These are phyloP conservation scores for Homarus americanus DNA, from an alignment of 1,140 invertebrate genomes.

Conservation along the genomic window DNA sequence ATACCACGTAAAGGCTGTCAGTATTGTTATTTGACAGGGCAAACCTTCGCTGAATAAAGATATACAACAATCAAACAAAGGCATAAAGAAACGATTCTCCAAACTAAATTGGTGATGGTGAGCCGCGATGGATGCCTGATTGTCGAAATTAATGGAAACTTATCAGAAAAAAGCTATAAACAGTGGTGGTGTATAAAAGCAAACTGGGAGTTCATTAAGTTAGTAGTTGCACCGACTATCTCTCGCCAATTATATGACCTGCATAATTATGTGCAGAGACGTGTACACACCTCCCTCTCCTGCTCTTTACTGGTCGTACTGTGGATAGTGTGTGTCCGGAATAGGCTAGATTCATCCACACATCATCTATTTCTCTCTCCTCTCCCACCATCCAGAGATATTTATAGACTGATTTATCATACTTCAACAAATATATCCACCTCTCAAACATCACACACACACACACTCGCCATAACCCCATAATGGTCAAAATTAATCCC, in stretches of 20 bases:
- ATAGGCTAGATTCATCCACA: background rate
- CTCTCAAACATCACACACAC: background rate
- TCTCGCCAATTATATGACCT: slow-evolving; percentile 42
- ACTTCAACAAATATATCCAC: too few species aligned
- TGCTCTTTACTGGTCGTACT: background rate
- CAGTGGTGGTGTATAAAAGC: background rate
- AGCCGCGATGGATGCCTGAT: slow-evolving; percentile 7
- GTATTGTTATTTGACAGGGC: slow-evolving; percentile 59
- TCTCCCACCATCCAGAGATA: background rate
- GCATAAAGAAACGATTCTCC: slow-evolving; percentile 32
- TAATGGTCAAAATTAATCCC: too few species aligned
- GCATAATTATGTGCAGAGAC: slow-evolving; percentile 43
- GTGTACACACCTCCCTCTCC: background rate
- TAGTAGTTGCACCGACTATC: slow-evolving; percentile 6
- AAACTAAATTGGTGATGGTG: slow-evolving; percentile 22
- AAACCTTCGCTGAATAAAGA: slow-evolving; percentile 49
- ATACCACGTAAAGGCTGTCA: slow-evolving; percentile 57
- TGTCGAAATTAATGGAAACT: slow-evolving; percentile 42
- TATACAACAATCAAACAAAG: slow-evolving; percentile 48
- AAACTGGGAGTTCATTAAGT: slow-evolving; percentile 23
- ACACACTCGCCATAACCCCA: background rate
- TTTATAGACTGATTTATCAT: too few species aligned
- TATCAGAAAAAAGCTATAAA: slow-evolving; percentile 25
- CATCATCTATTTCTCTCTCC: background rate
- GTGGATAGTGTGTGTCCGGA: too few species aligned